Evolutionary conservation across 2,113 vertebrate genomes (phyloP).

Genomic region (Desmodus rotundus): DNA sequence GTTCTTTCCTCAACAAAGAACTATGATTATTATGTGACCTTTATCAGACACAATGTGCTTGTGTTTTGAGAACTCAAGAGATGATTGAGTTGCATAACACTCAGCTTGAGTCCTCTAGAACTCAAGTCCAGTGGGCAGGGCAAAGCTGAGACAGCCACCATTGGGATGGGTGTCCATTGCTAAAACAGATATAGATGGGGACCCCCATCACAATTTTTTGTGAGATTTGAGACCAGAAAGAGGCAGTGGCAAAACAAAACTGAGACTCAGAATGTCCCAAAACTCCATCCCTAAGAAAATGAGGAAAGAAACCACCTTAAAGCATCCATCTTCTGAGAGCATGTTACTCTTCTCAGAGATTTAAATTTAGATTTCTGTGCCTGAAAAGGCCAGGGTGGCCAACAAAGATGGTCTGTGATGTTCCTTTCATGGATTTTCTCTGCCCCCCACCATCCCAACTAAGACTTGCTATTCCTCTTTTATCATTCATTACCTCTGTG

Average conservation of each 20-base stretch:
- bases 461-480: neutral
- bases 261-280: neutral
- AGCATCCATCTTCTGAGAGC: neutral
- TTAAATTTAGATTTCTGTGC: neutral
- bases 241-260: neutral
- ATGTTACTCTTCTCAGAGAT: neutral
- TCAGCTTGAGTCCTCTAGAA: neutral
- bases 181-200: neutral
- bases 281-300: neutral
- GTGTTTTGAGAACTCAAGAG: neutral
- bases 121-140: neutral
- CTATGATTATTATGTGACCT: neutral
- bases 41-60: neutral
- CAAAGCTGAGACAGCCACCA: neutral
- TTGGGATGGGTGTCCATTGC: neutral
- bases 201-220: neutral
- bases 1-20: neutral
- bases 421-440: neutral
- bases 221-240: neutral
- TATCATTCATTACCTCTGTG: neutral
- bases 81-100: neutral
- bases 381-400: neutral
- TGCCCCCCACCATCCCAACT: no score
- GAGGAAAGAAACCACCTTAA: neutral
- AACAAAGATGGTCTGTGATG: neutral